A percentile compares a stretch with the other conserved stretches of the same genome.
Evolutionary conservation across 2,888 invertebrate species (phyloP).

Genomic region (Orthosia gracilis): DNA sequence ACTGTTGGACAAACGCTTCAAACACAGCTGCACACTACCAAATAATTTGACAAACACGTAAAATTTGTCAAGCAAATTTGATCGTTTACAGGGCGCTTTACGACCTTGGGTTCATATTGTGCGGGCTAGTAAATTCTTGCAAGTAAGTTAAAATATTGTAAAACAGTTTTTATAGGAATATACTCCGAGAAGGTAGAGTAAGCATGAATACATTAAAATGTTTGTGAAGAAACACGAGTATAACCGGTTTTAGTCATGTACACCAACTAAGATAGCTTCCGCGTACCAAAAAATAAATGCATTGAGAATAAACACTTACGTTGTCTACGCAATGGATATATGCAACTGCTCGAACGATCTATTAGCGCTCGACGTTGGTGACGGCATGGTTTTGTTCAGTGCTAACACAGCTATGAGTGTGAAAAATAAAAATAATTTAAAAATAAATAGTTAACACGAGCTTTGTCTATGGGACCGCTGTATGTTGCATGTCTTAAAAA

Average conservation of each 20-base stretch:
- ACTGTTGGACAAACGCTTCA: no score
- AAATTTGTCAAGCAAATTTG: no score
- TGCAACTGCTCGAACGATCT: constrained; percentile 51
- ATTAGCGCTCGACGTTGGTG: constrained; percentile 63
- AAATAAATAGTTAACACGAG: constrained; percentile 54
- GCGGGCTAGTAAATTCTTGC: neutral
- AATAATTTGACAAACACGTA: no score
- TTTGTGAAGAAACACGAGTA: neutral
- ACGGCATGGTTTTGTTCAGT: constrained; percentile 84
- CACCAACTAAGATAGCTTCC: constrained; percentile 22
- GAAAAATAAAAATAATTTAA: constrained; percentile 77
- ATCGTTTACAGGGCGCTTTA: neutral
- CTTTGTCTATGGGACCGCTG: constrained; percentile 25
- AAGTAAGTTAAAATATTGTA: constrained; percentile 3
- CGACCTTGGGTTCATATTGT: constrained; percentile 13
- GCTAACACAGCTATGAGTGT: constrained; percentile 89
- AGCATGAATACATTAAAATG: neutral
- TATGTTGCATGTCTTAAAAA: constrained; percentile 12
- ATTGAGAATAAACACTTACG: constrained; percentile 63
- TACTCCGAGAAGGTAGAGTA: no score
- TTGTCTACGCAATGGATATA: constrained; percentile 59
- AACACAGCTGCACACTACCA: no score
- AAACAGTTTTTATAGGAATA: neutral
- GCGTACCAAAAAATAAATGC: neutral
- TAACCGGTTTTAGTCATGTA: neutral